Percentiles rank a stretch among this genome's conserved stretches.
These are phyloP conservation scores for Macaca nemestrina DNA, from an alignment of 2,113 vertebrate genomes.

Conservation along the genomic window DNA sequence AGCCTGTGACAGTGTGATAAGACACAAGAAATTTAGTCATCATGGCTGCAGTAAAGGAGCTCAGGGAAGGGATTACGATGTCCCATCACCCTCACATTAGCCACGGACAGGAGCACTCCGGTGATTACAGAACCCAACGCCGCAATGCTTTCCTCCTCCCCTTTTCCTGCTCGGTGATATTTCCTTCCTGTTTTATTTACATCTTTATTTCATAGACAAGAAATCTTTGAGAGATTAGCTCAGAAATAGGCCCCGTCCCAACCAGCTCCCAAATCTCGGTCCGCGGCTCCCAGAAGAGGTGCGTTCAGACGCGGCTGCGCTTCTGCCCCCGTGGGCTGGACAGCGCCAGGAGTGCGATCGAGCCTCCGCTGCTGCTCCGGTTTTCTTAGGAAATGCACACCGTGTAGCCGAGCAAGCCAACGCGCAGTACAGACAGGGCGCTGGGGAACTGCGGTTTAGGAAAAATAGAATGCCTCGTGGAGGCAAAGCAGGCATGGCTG, in stretches of 20 bases:
- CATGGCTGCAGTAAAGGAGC: conserved; percentile 92
- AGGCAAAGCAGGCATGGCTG: conserved; percentile 13
- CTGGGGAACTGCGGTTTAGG: conserved; percentile 25
- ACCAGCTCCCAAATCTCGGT: conserved; percentile 69
- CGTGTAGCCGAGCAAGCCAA: conserved; percentile 68
- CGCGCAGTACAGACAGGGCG: conserved; percentile 47
- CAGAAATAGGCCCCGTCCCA: conserved; percentile 70
- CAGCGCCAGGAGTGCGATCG: background rate
- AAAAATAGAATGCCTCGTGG: background rate
- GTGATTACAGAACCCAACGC: conserved; percentile 86
- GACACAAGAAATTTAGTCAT: conserved; percentile 99
- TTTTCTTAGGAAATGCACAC: conserved; percentile 66
- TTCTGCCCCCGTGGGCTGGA: background rate
- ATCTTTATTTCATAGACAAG: conserved; percentile 79
- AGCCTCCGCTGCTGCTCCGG: conserved; percentile 12
- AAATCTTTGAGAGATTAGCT: conserved; percentile 90
- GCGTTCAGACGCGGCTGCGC: background rate
- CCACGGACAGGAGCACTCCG: conserved; percentile 89
- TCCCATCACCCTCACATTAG: conserved; percentile 97
- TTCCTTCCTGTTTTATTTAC: conserved; percentile 44
- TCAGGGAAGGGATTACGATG: conserved; percentile 96
- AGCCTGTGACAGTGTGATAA: conserved; percentile 99
- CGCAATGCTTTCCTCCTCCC: conserved; percentile 71
- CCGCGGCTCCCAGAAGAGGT: conserved; percentile 32
- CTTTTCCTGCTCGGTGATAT: background rate